phyloP scores from a whole-genome alignment of 2,797 vertebrate species.

The Orestias chungarensis region DNA sequence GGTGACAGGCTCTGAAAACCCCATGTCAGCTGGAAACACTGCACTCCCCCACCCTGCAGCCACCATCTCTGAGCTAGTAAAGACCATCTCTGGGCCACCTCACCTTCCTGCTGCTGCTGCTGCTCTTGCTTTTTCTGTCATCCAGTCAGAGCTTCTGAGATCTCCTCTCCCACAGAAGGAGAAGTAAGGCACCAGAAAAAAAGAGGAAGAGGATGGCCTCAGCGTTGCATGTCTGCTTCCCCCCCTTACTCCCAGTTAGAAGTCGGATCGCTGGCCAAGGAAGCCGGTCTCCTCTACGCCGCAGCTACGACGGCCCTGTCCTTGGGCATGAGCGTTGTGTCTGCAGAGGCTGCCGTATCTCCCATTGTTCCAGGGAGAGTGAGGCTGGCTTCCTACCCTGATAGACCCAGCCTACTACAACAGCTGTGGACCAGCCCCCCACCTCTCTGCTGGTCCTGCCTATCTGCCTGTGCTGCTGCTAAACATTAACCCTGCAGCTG shows the following conservation, averaged over 20 bases:
- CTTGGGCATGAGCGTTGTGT: constrained; percentile 65
- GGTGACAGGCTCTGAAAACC: constrained; percentile 12
- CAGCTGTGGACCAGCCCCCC: constrained; percentile 83
- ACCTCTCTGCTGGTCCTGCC: constrained; percentile 59
- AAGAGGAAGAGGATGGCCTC: constrained; percentile 25
- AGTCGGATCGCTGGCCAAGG: constrained; percentile 49
- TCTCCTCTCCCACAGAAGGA: constrained; percentile 44
- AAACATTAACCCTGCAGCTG: constrained; percentile 83
- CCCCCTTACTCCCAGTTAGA: constrained; percentile 6
- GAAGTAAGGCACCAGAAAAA: constrained; percentile 52
- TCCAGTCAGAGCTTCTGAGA: constrained; percentile 62
- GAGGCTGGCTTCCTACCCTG: constrained; percentile 73
- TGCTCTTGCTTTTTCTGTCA: constrained; percentile 58
- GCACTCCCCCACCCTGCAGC: too few species aligned
- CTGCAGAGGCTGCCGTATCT: constrained; percentile 78
- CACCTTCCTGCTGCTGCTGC: constrained; percentile 61
- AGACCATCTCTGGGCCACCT: constrained; percentile 31
- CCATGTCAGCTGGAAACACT: constrained; percentile 33
- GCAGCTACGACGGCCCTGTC: constrained; percentile 54
- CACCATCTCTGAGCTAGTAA: background rate
- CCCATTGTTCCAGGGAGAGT: constrained; percentile 82
- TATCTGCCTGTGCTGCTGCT: constrained; percentile 64
- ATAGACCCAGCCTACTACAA: constrained; percentile 80
- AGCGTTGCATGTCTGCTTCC: constrained; percentile 59
- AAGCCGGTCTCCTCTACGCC: constrained; percentile 66